phyloP scores from a whole-genome alignment of 2,113 vertebrate genomes.

The Sorex fumeus region DNA sequence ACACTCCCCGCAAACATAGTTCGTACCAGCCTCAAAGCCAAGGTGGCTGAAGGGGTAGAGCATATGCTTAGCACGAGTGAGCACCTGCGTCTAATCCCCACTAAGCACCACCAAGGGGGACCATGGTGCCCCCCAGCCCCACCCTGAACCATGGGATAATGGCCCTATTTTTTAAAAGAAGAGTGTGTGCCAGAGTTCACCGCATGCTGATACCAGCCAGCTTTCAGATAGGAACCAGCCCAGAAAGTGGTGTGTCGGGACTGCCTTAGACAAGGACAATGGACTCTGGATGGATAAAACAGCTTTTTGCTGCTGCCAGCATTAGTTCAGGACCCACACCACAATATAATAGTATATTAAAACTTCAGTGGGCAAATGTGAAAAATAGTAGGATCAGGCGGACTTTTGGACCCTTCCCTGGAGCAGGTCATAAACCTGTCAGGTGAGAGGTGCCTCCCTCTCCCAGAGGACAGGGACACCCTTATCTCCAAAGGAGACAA shows the following conservation, averaged over 20 bases:
- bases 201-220: neutral
- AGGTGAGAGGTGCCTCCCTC: neutral
- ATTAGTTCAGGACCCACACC: neutral
- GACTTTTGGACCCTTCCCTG: neutral
- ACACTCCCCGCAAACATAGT: too few relatives aligned
- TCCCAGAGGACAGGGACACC: neutral
- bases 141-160: too few relatives aligned
- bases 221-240: neutral
- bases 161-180: neutral
- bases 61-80: too few relatives aligned
- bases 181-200: neutral
- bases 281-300: neutral
- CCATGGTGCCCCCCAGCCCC: too few relatives aligned
- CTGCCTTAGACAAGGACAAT: neutral
- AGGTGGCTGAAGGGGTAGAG: too few relatives aligned
- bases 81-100: too few relatives aligned
- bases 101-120: too few relatives aligned
- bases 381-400: neutral
- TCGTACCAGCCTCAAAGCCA: too few relatives aligned
- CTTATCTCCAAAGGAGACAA: neutral
- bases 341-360: neutral
- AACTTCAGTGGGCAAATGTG: neutral
- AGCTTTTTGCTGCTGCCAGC: neutral
- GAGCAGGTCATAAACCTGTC: neutral
- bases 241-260: neutral